These are phyloP conservation scores for Gallinago solitaria DNA, from an alignment of 2,797 vertebrate species.

Conservation along the genomic window DNA sequence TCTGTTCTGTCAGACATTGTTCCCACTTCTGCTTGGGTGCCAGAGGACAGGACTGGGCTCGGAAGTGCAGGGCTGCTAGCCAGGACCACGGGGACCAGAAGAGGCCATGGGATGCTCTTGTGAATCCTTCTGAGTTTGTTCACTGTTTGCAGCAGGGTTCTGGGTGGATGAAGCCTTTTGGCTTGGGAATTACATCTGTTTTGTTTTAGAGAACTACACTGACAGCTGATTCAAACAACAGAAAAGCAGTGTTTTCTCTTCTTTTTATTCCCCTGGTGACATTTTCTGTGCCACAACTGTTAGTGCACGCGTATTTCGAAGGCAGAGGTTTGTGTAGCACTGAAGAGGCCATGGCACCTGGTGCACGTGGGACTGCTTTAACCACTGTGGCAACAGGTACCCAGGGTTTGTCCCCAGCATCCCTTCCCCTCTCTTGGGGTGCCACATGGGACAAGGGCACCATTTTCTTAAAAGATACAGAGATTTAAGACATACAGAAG, in stretches of 20 bases:
- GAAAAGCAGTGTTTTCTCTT: background rate
- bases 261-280: background rate
- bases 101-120: background rate
- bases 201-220: background rate
- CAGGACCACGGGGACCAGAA: accelerated
- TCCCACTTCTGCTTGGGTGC: background rate
- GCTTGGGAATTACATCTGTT: background rate
- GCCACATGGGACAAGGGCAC: background rate
- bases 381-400: background rate
- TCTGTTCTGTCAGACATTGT: background rate
- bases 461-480: background rate
- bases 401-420: background rate
- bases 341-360: background rate
- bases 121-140: background rate
- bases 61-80: accelerated
- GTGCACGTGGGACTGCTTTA: background rate
- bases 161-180: background rate
- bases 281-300: background rate
- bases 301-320: accelerated
- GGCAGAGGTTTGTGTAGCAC: background rate
- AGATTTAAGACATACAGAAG: background rate
- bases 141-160: background rate
- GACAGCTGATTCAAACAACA: background rate
- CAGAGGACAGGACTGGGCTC: background rate
- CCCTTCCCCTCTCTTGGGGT: background rate